These are phyloP conservation scores for Puffinus mauretanicus DNA, from an alignment of 2,113 vertebrate genomes.

Conservation along the genomic window DNA sequence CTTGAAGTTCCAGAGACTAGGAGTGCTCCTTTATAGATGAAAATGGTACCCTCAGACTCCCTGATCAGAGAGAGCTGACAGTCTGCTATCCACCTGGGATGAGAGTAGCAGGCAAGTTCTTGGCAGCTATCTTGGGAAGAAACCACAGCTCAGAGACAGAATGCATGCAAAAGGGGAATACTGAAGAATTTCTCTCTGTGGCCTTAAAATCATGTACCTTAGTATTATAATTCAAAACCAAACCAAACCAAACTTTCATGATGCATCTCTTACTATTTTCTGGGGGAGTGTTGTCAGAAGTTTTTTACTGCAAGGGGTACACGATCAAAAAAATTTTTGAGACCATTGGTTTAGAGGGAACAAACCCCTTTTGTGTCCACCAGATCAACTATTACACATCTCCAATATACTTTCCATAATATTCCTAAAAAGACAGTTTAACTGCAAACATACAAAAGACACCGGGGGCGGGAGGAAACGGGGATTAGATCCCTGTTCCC, in stretches of 20 bases:
- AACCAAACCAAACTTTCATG: not conserved
- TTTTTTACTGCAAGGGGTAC: not conserved
- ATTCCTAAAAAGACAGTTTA: not conserved
- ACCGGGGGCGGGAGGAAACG: accelerated
- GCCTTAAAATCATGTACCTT: not conserved
- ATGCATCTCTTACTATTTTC: not conserved
- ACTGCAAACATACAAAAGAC: not conserved
- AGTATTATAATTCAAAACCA: not conserved
- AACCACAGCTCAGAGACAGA: not conserved
- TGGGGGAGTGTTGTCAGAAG: not conserved
- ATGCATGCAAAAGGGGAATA: not conserved
- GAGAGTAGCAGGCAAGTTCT: not conserved
- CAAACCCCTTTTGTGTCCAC: not conserved
- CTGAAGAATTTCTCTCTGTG: not conserved
- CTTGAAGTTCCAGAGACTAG: not conserved
- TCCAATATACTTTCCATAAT: not conserved
- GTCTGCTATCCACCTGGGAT: not conserved
- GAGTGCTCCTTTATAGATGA: not conserved
- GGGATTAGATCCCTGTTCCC: not conserved
- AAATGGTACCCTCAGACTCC: not conserved
- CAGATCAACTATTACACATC: not conserved
- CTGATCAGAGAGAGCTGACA: not conserved
- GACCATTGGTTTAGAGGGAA: not conserved
- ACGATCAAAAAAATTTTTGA: not conserved
- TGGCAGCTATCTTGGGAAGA: not conserved